Percentiles rank a stretch among this genome's conserved stretches.
Conservation (phyloP, 2,113 vertebrate species). For the Carlito syrichta region DNA sequence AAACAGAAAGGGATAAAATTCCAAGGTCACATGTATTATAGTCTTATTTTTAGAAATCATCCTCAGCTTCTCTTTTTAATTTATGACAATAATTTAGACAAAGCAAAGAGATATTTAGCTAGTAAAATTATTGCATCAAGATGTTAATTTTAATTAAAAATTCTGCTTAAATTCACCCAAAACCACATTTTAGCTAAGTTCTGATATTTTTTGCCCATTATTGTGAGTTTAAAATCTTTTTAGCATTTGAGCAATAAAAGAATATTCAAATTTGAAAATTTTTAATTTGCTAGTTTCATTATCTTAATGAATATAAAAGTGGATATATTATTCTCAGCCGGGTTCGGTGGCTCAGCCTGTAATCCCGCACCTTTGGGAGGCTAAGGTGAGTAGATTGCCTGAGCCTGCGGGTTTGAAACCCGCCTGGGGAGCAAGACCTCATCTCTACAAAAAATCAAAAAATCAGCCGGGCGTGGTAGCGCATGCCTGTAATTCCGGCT, state of each 20-base stretch:
- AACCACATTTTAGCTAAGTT: neutral
- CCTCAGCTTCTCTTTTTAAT: conserved; percentile 30
- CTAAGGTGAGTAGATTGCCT: too few species aligned
- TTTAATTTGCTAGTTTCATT: conserved; percentile 3
- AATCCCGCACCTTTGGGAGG: too few species aligned
- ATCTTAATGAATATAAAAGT: neutral
- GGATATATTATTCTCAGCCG: too few species aligned
- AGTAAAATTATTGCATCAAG: neutral
- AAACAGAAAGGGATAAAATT: conserved; percentile 58
- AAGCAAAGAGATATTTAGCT: neutral
- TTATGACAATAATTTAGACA: conserved; percentile 20
- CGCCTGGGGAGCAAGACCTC: too few species aligned
- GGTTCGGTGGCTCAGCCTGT: too few species aligned
- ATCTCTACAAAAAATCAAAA: too few species aligned
- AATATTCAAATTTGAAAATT: neutral
- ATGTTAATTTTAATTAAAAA: conserved; percentile 38
- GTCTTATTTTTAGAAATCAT: conserved; percentile 58
- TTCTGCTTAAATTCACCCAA: conserved; percentile 10
- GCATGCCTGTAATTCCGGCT: too few species aligned
- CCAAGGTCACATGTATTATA: conserved; percentile 42
- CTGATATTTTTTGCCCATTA: neutral
- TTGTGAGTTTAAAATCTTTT: neutral
- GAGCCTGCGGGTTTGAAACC: too few species aligned
- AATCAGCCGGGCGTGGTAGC: too few species aligned
- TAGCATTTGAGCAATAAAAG: neutral